phyloP scores from a whole-genome alignment of 2,888 invertebrate genomes.

The Pristionchus mayeri region DNA sequence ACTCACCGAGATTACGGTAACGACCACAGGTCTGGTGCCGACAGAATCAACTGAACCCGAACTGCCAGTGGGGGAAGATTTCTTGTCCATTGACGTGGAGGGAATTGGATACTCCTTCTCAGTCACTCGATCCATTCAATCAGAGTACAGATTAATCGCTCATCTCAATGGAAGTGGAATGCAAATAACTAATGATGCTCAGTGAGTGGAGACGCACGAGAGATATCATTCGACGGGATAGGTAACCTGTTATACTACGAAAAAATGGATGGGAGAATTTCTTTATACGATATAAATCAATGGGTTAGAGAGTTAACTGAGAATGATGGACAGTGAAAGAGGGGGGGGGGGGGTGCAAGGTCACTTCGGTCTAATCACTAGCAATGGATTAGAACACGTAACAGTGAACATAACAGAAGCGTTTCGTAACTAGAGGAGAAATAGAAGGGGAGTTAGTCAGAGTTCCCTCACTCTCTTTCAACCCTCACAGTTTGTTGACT shows the following conservation, averaged over 20 bases:
- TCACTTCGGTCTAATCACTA: not conserved
- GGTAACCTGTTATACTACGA: not conserved
- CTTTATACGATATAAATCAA: not conserved
- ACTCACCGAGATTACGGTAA: constrained; percentile 33
- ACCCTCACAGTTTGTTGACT: constrained; percentile 20
- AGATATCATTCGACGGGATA: not conserved
- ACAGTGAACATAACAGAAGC: not conserved
- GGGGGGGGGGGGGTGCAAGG: constrained; percentile 6
- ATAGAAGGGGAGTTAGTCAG: constrained; percentile 12
- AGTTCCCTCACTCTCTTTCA: not conserved
- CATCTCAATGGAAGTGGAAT: not conserved
- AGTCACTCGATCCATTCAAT: not conserved
- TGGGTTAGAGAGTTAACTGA: not conserved
- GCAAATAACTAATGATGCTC: not conserved
- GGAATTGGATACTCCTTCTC: constrained; percentile 29
- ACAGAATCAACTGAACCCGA: constrained; percentile 10
- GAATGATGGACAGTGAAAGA: not conserved
- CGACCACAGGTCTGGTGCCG: not conserved
- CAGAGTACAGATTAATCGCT: not conserved
- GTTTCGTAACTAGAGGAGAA: constrained; percentile 6
- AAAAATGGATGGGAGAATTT: not conserved
- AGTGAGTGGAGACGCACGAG: not conserved
- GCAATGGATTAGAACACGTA: not conserved
- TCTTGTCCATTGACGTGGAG: not conserved
- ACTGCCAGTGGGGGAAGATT: constrained; percentile 27